phyloP scores from a whole-genome alignment of 2,113 vertebrate genomes.

The Cyanoderma ruficeps region DNA sequence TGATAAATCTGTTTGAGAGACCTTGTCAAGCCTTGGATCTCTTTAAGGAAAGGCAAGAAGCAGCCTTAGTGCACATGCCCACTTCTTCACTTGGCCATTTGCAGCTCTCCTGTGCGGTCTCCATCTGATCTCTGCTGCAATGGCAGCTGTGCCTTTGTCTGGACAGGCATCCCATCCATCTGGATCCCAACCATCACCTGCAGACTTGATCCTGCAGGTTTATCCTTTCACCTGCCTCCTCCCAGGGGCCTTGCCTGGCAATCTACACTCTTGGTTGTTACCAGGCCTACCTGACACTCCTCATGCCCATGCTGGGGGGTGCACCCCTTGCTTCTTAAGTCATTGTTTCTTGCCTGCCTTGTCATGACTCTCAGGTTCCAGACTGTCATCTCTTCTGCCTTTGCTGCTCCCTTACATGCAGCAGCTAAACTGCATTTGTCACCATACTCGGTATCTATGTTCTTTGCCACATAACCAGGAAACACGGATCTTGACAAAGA shows the following conservation, averaged over 20 bases:
- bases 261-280: background rate
- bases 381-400: background rate
- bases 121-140: background rate
- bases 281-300: background rate
- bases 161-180: background rate
- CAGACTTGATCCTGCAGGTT: background rate
- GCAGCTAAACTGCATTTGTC: background rate
- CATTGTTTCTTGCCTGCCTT: background rate
- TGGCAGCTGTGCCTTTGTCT: background rate
- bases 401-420: background rate
- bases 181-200: background rate
- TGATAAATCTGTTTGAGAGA: background rate
- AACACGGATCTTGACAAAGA: background rate
- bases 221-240: background rate
- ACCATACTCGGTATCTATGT: background rate
- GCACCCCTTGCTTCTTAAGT: background rate
- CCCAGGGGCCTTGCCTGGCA: background rate
- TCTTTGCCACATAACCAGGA: background rate
- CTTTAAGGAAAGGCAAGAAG: background rate
- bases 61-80: background rate
- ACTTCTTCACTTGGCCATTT: background rate
- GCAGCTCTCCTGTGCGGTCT: accelerated
- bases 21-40: background rate
- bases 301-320: background rate
- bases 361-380: background rate